A percentile compares a stretch with the other conserved stretches of the same genome.
Conservation (phyloP, 30 jellyfish, hydroid and myxozoan species). For the Rhopilema esculentum region DNA sequence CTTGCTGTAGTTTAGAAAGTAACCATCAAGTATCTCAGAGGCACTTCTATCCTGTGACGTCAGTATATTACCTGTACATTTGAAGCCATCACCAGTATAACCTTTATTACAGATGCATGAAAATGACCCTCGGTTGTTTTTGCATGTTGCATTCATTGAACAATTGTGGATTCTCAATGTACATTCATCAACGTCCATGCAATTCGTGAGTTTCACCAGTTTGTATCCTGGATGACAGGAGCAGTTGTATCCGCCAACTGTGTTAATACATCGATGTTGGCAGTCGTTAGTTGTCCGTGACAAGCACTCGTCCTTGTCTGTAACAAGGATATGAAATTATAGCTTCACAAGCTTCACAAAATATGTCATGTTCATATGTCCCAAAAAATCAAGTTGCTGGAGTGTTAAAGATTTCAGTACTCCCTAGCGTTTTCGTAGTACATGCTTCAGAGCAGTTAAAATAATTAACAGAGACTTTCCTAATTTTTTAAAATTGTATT, state of each 20-base stretch:
- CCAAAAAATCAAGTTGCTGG: too few relatives aligned
- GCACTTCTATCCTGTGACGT: too few relatives aligned
- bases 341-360: too few relatives aligned
- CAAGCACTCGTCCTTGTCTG: slow-evolving; percentile 9
- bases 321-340: background rate
- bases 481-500: too few relatives aligned
- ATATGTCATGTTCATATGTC: too few relatives aligned
- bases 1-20: too few relatives aligned
- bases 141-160: background rate
- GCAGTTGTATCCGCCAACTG: slow-evolving; percentile 7
- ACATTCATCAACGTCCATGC: slow-evolving; percentile 22
- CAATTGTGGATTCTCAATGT: background rate
- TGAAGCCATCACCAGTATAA: background rate
- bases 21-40: too few relatives aligned
- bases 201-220: background rate
- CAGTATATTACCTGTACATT: background rate
- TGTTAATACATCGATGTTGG: background rate
- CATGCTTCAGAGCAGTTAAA: too few relatives aligned
- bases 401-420: too few relatives aligned
- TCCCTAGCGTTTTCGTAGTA: too few relatives aligned
- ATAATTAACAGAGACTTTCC: too few relatives aligned
- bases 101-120: slow-evolving; percentile 6
- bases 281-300: background rate
- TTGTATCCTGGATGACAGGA: background rate
- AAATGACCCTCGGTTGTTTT: background rate